phyloP scores from a whole-genome alignment of 2,113 vertebrate genomes.

The Coracopsis vasa region DNA sequence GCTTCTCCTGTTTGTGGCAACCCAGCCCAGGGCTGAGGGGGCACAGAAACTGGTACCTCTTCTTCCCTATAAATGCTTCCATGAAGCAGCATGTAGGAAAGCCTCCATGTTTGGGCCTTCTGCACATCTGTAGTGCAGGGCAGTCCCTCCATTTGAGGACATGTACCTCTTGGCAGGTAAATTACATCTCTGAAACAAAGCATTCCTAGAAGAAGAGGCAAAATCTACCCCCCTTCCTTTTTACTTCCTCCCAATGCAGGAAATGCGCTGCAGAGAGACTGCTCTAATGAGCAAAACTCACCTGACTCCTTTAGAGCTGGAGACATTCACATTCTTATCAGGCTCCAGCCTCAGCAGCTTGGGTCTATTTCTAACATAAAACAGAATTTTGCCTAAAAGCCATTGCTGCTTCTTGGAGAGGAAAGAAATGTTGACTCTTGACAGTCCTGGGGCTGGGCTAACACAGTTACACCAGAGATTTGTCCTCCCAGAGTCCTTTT shows the following conservation, averaged over 20 bases:
- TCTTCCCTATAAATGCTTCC: not conserved
- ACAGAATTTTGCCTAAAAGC: slow-evolving; percentile 36
- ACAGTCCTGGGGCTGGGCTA: slow-evolving; percentile 14
- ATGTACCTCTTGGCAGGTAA: not conserved
- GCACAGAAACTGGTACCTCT: not conserved
- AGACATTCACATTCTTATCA: not conserved
- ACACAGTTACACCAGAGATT: not conserved
- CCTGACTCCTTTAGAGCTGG: not conserved
- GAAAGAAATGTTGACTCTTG: slow-evolving; percentile 19
- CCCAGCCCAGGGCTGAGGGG: not conserved
- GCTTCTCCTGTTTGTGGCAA: not conserved
- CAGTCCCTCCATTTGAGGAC: not conserved
- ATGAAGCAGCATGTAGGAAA: not conserved
- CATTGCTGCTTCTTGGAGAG: slow-evolving; percentile 17
- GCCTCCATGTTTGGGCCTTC: too few species aligned
- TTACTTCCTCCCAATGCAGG: not conserved
- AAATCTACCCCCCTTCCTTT: not conserved
- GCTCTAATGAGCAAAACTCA: not conserved
- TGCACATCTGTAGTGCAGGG: not conserved
- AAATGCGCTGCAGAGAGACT: not conserved
- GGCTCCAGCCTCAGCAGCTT: not conserved
- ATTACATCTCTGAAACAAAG: not conserved
- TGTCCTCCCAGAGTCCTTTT: slow-evolving; percentile 12
- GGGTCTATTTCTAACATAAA: not conserved
- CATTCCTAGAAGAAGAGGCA: not conserved